Evolutionary conservation across 1,140 invertebrate species (phyloP), one percentile per base, ranked within the genome.

Genomic region (Meloidogyne exigua): DNA sequence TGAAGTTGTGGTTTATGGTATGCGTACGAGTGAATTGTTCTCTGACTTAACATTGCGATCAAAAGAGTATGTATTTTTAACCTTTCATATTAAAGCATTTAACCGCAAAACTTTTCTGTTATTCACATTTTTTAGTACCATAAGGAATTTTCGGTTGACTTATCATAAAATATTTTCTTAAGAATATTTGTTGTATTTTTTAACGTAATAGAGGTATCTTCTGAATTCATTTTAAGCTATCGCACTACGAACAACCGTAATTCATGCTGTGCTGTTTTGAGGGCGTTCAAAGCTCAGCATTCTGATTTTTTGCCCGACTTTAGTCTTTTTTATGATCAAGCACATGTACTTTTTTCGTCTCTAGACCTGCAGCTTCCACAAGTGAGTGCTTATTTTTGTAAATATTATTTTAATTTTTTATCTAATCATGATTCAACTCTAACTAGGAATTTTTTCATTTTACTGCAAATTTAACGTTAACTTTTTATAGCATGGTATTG

Each of bases 201-300:
- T n/a, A n/a, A n/a, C n/a, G n/a, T n/a, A n/a, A n/a, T n/a, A n/a
- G n/a, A n/a, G n/a, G n/a, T n/a, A n/a, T n/a, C n/a, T n/a, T n/a
- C n/a, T n/a, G n/a, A n/a, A n/a, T n/a, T n/a, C n/a, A 32, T 7
- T 76, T 80, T 42, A 15, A 78, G 77, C n/a, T 65, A 26, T 21
- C 11, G 42, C 18, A 39, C 15, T 23, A 25, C 76, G n/a, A 26
- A 79, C 10, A 36, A 23, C 11, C 63, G 77, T 3, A 15, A 13
- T 15, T 11, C 26, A 11, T 78, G 77, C 66, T 26, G 77, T 21
- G 78, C 79, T 25, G 77, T 78, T 9, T 5, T 78, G 7, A 70
- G 4, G 7, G 28, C 28, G 0, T 71, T 80, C 21, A 68, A 39
- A 5, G 2, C 2, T 32, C 18, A 21, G 2, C 23, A 76, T 44